Conservation (phyloP, 2,888 invertebrate genomes). For the Vanessa cardui region DNA sequence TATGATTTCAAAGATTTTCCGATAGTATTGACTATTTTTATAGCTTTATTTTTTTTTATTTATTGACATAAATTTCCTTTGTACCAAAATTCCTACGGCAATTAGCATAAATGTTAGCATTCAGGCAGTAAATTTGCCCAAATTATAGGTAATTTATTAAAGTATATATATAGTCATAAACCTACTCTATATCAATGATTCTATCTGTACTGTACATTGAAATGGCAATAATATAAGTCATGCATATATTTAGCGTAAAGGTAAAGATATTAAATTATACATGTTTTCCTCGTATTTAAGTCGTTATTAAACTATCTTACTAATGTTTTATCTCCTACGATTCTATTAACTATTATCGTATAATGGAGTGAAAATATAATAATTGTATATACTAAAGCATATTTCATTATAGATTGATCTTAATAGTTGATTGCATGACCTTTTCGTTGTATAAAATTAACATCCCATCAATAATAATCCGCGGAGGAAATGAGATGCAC, state of each 20-base stretch:
- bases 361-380: background rate
- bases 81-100: background rate
- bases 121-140: background rate
- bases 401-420: background rate
- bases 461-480: slow-evolving; percentile 18
- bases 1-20: too few species aligned
- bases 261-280: too few species aligned
- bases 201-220: too few species aligned
- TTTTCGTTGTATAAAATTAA: slow-evolving; percentile 25
- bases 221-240: too few species aligned
- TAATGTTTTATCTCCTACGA: too few species aligned
- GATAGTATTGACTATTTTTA: too few species aligned
- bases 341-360: too few species aligned
- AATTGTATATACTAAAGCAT: too few species aligned
- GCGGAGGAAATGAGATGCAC: slow-evolving; percentile 24
- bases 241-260: too few species aligned
- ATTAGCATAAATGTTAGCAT: background rate
- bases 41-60: too few species aligned
- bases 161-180: background rate
- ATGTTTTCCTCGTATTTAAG: too few species aligned
- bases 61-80: background rate
- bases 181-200: background rate
- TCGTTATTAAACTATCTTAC: too few species aligned
- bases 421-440: slow-evolving; percentile 15
- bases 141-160: background rate